These are phyloP conservation scores for Pangasius macronema DNA, from an alignment of 2,797 vertebrate genomes.

Conservation along the genomic window DNA sequence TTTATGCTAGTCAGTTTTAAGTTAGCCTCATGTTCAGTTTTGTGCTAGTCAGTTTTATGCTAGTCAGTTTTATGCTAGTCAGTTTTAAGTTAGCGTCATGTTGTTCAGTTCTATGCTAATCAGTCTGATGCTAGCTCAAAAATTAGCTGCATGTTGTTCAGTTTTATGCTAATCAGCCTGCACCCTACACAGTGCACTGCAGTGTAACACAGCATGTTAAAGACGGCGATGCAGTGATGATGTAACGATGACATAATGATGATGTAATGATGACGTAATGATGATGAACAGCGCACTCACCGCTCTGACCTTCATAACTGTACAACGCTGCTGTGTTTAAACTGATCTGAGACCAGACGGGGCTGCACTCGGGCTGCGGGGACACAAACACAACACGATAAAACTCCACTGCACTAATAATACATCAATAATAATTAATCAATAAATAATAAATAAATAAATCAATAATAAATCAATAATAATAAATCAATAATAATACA, in stretches of 20 bases:
- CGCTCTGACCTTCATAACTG: conserved; percentile 78
- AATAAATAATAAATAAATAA: too few relatives aligned
- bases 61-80: not conserved
- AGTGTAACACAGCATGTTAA: not conserved
- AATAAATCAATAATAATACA: not conserved
- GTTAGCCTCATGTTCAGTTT: not conserved
- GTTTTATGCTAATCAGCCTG: not conserved
- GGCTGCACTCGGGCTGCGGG: conserved; percentile 86
- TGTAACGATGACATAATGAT: not conserved
- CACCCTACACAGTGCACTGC: not conserved
- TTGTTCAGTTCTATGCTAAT: not conserved
- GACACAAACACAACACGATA: conserved; percentile 46
- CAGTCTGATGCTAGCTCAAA: not conserved
- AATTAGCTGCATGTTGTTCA: not conserved
- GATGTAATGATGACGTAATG: not conserved
- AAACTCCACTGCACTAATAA: too few relatives aligned
- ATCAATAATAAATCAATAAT: not conserved
- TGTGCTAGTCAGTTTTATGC: not conserved
- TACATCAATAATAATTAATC: too few relatives aligned
- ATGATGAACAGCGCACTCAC: conserved; percentile 72
- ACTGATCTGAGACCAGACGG: conserved; percentile 86
- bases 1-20: not conserved
- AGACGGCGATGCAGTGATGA: not conserved
- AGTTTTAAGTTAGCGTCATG: not conserved
- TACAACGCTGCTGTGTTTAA: conserved; percentile 81